Evolutionary conservation across 1,140 invertebrate genomes (phyloP), one percentile per base, ranked within the genome.

Genomic region (Macrotrachela quadricornifera): DNA sequence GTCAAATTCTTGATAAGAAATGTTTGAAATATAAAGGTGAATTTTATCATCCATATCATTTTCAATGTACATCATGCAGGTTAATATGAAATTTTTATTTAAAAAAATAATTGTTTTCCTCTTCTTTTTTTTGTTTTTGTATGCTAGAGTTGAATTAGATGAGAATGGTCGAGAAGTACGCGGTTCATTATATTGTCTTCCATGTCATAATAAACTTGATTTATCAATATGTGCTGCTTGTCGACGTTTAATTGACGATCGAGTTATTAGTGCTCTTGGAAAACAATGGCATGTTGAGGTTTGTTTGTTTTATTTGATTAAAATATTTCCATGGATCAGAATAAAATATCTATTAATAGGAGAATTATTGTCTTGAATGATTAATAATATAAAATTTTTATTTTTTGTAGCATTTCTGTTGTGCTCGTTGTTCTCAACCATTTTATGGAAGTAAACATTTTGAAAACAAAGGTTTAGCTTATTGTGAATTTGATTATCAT

Each of bases 261-360:
- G 90, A 46, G 86, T 95, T 14, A 85, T 95, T 9, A 94, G 87
- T 18, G 90, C 90, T 15, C 69, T 95, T 14, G 88, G 90, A 8
- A 97, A 97, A 71, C 85, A 96, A 63, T 99, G 91, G 91, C 92
- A 99, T 72, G 91, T 97, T n/a, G 92, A 96, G 75, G 74, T 75
- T 61, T 30, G 21, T 4, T 30, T 30, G 2, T 4, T 30, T 30
- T 30, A 30, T 30, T 30, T 8, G n/a, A n/a, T n/a, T n/a, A n/a
- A n/a, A n/a, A n/a, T n/a, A n/a, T n/a, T n/a, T n/a, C n/a, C n/a
- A n/a, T n/a, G n/a, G n/a, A n/a, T n/a, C n/a, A n/a, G n/a, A n/a
- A n/a, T n/a, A n/a, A n/a, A n/a, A n/a, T n/a, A n/a, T n/a, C n/a
- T n/a, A n/a, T n/a, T n/a, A n/a, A n/a, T n/a, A n/a, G n/a, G n/a